Evolutionary conservation across 1,140 invertebrate genomes (phyloP).

Genomic region (Pseudomyrmex flavicornis): DNA sequence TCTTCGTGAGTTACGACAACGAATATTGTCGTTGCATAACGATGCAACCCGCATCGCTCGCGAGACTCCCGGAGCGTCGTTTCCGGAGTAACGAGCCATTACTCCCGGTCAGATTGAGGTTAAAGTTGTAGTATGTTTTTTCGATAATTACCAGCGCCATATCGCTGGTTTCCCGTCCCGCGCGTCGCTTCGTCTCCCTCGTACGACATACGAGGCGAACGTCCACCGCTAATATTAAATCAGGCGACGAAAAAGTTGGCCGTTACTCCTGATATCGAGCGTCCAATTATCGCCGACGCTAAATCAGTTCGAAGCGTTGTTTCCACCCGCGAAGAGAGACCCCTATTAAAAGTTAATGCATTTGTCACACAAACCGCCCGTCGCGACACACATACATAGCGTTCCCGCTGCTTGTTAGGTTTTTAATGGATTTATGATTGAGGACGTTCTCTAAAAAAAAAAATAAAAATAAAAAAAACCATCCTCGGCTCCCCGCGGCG

Average conservation of each 20-base stretch:
- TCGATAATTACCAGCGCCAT: constrained; percentile 56
- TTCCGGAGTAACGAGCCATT: constrained; percentile 56
- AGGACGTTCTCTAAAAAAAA: background rate
- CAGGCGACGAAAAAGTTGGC: constrained; percentile 52
- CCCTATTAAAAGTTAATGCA: constrained; percentile 66
- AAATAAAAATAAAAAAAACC: constrained; percentile 4
- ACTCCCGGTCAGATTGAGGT: constrained; percentile 55
- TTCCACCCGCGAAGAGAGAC: constrained; percentile 38
- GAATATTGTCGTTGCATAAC: constrained; percentile 49
- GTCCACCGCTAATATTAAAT: constrained; percentile 55
- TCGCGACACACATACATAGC: background rate
- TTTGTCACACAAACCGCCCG: constrained; percentile 46
- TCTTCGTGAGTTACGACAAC: background rate
- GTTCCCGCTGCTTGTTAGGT: constrained; percentile 29
- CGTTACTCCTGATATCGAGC: constrained; percentile 58
- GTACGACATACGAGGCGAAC: background rate
- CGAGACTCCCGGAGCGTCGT: constrained; percentile 45
- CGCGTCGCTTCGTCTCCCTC: background rate
- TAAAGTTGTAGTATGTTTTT: constrained; percentile 60
- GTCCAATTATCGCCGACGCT: constrained; percentile 59
- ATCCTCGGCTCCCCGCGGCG: constrained; percentile 7
- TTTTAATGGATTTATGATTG: constrained; percentile 67
- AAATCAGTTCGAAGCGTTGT: constrained; percentile 61
- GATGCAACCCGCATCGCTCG: constrained; percentile 39
- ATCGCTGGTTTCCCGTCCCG: no score